Conservation (phyloP, 2,113 vertebrate genomes). For the Macquaria australasica region DNA sequence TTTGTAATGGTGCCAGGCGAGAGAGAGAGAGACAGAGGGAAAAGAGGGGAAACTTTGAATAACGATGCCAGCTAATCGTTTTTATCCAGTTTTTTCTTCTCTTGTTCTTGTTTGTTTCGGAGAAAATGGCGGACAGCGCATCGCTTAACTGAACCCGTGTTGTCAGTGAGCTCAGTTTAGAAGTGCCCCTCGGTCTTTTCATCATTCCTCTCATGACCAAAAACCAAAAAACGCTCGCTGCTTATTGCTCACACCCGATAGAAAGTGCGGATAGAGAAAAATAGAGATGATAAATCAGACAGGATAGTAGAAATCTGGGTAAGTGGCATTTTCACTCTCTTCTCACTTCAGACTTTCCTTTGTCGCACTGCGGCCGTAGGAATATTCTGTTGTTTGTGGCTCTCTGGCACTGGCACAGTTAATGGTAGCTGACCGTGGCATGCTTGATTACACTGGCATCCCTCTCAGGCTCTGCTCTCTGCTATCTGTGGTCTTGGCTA, state of each 20-base stretch:
- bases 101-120: constrained; percentile 82
- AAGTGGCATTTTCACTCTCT: constrained; percentile 58
- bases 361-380: constrained; percentile 72
- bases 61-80: constrained; percentile 78
- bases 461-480: constrained; percentile 82
- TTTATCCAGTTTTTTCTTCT: constrained; percentile 83
- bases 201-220: constrained; percentile 77
- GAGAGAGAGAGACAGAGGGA: constrained; percentile 54
- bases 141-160: constrained; percentile 88
- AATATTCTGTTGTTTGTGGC: constrained; percentile 61
- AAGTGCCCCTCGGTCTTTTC: constrained; percentile 85
- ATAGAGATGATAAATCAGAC: constrained; percentile 72
- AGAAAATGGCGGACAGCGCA: constrained; percentile 94
- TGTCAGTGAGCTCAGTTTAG: constrained; percentile 87
- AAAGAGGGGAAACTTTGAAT: constrained; percentile 83
- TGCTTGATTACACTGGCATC: constrained; percentile 89
- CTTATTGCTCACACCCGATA: constrained; percentile 86
- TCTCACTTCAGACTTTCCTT: constrained; percentile 52
- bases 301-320: constrained; percentile 70
- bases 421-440: constrained; percentile 87
- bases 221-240: constrained; percentile 76
- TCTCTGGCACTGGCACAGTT: constrained; percentile 74
- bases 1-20: constrained; percentile 89
- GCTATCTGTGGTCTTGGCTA: constrained; percentile 80
- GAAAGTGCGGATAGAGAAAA: constrained; percentile 79